phyloP scores from a whole-genome alignment of 1,140 invertebrate species.

The Cylas formicarius region DNA sequence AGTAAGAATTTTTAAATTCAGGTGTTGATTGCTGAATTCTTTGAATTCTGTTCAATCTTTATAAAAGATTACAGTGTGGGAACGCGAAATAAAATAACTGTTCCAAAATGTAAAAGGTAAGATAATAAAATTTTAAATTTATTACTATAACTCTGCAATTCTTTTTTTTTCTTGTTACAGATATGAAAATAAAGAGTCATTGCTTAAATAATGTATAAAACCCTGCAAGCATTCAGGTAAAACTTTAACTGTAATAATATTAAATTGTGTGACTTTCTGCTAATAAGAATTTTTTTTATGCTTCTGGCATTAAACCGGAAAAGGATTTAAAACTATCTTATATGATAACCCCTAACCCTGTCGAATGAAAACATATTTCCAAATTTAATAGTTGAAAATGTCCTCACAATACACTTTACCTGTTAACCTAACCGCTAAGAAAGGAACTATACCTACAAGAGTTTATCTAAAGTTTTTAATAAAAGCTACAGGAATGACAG shows the following conservation, averaged over 20 bases:
- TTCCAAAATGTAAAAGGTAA: slow-evolving; percentile 4
- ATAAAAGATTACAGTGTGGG: no score
- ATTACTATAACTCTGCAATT: not conserved
- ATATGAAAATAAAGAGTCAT: slow-evolving; percentile 5
- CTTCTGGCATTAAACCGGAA: slow-evolving; percentile 2
- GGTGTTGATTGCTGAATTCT: no score
- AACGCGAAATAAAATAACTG: no score
- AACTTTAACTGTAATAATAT: slow-evolving; percentile 5
- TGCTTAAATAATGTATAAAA: slow-evolving; percentile 2
- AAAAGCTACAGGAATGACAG: slow-evolving; percentile 1
- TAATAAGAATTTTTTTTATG: not conserved
- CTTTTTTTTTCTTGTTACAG: not conserved
- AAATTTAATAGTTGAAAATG: slow-evolving; percentile 1
- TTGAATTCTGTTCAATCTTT: no score
- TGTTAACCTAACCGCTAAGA: no score
- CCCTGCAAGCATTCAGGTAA: slow-evolving; percentile 8
- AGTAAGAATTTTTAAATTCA: no score
- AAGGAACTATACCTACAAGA: no score
- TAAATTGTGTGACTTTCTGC: no score
- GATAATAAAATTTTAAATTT: slow-evolving; percentile 5
- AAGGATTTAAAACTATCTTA: slow-evolving; percentile 2
- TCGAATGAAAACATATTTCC: slow-evolving; percentile 3
- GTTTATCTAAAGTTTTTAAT: slow-evolving; percentile 6
- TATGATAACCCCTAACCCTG: slow-evolving; percentile 2
- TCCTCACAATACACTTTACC: slow-evolving; percentile 2